phyloP scores from a whole-genome alignment of 2,888 invertebrate species.

The Trachelus troglodyta region DNA sequence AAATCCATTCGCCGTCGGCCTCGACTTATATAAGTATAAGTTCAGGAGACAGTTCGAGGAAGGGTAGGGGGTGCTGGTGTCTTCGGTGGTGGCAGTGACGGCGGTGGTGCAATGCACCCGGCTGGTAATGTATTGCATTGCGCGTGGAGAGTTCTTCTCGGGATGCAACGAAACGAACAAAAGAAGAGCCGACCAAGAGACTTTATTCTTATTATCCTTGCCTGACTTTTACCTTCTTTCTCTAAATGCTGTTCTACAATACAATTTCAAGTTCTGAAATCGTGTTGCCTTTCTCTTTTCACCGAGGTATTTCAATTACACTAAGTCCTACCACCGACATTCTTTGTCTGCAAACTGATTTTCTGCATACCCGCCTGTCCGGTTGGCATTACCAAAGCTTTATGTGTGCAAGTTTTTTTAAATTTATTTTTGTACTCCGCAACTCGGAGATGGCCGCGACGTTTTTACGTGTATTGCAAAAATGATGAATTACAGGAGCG shows the following conservation, averaged over 20 bases:
- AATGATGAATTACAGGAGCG: neutral
- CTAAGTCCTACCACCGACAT: neutral
- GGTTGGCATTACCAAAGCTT: neutral
- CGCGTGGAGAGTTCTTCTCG: neutral
- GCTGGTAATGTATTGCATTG: neutral
- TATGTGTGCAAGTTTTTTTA: neutral
- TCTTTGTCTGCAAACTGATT: neutral
- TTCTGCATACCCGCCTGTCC: neutral
- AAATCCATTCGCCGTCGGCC: conserved; percentile 39
- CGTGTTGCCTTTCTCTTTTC: neutral
- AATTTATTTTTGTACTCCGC: neutral
- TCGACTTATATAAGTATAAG: conserved; percentile 25
- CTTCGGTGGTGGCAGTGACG: neutral
- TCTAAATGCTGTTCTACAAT: neutral
- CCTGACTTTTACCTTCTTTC: neutral
- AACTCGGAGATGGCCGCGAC: neutral
- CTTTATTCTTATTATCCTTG: neutral
- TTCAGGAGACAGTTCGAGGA: conserved; percentile 19
- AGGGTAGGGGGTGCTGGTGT: too few relatives aligned
- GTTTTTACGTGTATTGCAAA: neutral
- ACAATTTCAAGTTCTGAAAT: neutral
- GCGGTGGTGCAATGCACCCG: neutral
- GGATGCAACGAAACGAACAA: neutral
- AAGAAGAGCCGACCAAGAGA: neutral
- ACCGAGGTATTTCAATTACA: neutral